Evolutionary conservation across 2,797 vertebrate species (phyloP), one percentile per base, ranked within the genome.

Genomic region (Dendrocincla fuliginosa): DNA sequence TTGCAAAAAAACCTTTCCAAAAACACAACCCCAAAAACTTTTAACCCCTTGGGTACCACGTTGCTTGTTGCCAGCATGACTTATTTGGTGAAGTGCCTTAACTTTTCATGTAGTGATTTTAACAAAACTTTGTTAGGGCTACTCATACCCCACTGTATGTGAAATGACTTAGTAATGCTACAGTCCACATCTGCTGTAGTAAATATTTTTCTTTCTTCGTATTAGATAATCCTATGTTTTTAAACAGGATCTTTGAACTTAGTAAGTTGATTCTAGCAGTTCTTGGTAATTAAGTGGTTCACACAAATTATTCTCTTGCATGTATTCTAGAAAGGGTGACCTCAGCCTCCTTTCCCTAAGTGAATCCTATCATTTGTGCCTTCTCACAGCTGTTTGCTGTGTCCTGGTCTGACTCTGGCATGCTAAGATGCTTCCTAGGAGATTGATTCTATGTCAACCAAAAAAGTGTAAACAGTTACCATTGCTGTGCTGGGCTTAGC

Each of bases 321-420:
- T 68, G 5, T 55, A 2, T 41, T 81, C 3, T 65, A 24, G 70
- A 78, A 82, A 12, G 35, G 28, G 33, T 37, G 32, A 61, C 13
- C 15, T 82, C 2, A 1, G 0, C 8, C 22, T 75, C 17, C 15
- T 78, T 75, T 42, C 32, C 65, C 0, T 16, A 33, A 30, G 11
- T 0, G 8, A 74, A 20, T 22, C 18, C 37, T 14, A 3, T 42
- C 32, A 24, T 23, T 86, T 8, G 32, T 74, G n/a, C 42, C 35
- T 77, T 16, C 37, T 52, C 15, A 30, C 27, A 22, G 16, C 20
- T 3, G 2, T 33, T 57, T 57, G n/a, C n/a, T 55, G 11, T 59
- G 53, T 30, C 39, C 56, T 64, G 55, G 16, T 57, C 32, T 69
- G 56, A 2, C 16, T 13, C 16, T 13, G 16, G 24, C 49, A 9